Evolutionary conservation across 2,888 invertebrate genomes (phyloP).

Genomic region (Carcina quercana): DNA sequence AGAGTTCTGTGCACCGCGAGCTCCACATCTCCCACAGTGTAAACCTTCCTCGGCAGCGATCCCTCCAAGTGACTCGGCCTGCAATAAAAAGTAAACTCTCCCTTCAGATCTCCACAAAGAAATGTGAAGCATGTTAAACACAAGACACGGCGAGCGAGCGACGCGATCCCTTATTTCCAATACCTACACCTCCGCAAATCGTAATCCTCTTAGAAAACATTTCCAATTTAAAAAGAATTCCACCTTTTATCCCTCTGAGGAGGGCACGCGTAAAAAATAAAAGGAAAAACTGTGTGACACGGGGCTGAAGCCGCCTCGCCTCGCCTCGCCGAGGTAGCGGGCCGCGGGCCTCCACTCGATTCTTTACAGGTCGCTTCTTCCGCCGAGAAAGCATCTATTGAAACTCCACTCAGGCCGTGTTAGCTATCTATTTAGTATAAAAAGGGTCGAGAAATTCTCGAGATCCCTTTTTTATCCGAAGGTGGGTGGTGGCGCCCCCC

Average conservation of each 20-base stretch:
- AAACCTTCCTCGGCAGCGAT: too few species aligned
- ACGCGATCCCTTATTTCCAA: constrained; percentile 54
- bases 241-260: constrained; percentile 64
- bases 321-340: too few species aligned
- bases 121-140: constrained; percentile 43
- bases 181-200: constrained; percentile 66
- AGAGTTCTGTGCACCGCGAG: too few species aligned
- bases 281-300: constrained; percentile 65
- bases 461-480: constrained; percentile 68
- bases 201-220: constrained; percentile 75
- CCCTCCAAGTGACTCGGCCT: too few species aligned
- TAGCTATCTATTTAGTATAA: constrained; percentile 75
- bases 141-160: constrained; percentile 45
- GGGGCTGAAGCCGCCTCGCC: constrained; percentile 34
- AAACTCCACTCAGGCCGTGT: constrained; percentile 74
- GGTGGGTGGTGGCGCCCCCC: constrained; percentile 39
- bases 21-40: too few species aligned
- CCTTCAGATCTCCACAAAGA: too few species aligned
- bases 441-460: constrained; percentile 69
- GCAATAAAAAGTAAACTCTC: too few species aligned
- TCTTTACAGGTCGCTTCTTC: constrained; percentile 71
- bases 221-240: constrained; percentile 75
- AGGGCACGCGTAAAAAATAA: constrained; percentile 72
- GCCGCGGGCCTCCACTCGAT: constrained; percentile 56
- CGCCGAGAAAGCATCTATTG: constrained; percentile 72